Percentiles rank a stretch among this genome's conserved stretches.
These are phyloP conservation scores for Paracyprichromis sp. DNA, from an alignment of 2,113 vertebrate genomes.

Conservation along the genomic window DNA sequence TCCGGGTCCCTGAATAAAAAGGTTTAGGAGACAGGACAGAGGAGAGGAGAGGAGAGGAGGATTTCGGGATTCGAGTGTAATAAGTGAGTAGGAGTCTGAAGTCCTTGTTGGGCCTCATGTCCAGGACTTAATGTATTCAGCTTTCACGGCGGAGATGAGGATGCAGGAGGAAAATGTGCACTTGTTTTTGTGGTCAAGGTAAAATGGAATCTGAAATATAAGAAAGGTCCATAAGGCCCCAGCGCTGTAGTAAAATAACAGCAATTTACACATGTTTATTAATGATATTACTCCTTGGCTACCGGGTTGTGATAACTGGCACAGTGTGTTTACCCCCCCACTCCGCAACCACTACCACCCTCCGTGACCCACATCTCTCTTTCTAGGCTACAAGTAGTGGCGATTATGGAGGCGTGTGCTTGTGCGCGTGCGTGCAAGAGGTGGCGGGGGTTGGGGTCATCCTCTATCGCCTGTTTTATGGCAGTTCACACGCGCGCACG, in stretches of 20 bases:
- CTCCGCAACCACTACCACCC: background rate
- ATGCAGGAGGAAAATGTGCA: constrained; percentile 12
- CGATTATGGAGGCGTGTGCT: constrained; percentile 11
- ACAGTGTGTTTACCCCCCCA: constrained; percentile 12
- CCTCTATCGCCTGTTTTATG: constrained; percentile 28
- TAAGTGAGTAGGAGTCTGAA: constrained; percentile 63
- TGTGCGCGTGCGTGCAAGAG: background rate
- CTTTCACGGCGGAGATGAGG: constrained; percentile 22
- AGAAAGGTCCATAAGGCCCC: background rate
- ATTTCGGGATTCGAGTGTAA: constrained; percentile 40
- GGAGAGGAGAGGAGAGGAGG: constrained; percentile 45
- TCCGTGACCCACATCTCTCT: constrained; percentile 49
- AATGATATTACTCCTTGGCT: constrained; percentile 22
- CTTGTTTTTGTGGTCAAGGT: constrained; percentile 16
- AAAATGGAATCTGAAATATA: background rate
- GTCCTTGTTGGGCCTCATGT: constrained; percentile 47
- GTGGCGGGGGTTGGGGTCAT: background rate
- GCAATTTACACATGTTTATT: constrained; percentile 27
- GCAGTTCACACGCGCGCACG: background rate
- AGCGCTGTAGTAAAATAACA: constrained; percentile 7
- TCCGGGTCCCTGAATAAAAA: constrained; percentile 64
- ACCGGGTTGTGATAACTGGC: constrained; percentile 14
- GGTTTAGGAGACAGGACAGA: constrained; percentile 55
- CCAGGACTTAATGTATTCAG: constrained; percentile 49
- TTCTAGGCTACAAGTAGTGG: constrained; percentile 52